phyloP scores from a whole-genome alignment of 2,888 invertebrate genomes.

The Liodrosophila aerea region DNA sequence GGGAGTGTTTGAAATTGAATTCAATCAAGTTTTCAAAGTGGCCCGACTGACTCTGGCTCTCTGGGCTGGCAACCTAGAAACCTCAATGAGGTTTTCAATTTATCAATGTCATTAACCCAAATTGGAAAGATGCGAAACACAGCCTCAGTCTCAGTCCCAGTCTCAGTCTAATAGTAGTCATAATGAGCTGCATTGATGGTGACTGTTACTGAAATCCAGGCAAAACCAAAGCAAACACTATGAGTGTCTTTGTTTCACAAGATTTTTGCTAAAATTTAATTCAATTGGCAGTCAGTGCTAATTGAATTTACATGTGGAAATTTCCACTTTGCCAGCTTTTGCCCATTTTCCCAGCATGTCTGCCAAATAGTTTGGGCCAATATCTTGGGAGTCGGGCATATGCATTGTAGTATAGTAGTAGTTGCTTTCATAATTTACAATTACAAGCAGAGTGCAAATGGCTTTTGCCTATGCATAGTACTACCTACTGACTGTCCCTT shows the following conservation, averaged over 20 bases:
- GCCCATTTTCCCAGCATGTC: not conserved
- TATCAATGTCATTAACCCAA: slow-evolving; percentile 72
- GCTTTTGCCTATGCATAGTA: slow-evolving; percentile 26
- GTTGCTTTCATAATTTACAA: slow-evolving; percentile 66
- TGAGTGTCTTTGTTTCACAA: too few species aligned
- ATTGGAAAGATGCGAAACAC: slow-evolving; percentile 42
- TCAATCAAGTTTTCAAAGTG: slow-evolving; percentile 48
- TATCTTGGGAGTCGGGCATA: not conserved
- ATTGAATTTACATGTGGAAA: slow-evolving; percentile 71
- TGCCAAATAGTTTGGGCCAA: slow-evolving; percentile 18
- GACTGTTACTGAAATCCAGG: not conserved
- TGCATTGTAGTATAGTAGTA: not conserved
- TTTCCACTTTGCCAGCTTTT: not conserved
- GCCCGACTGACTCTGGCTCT: too few species aligned
- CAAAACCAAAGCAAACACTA: too few species aligned
- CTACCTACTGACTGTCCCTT: not conserved
- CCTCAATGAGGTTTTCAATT: slow-evolving; percentile 68
- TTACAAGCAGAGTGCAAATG: slow-evolving; percentile 67
- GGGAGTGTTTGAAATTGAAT: slow-evolving; percentile 56
- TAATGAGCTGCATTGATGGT: slow-evolving; percentile 9
- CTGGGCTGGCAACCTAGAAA: slow-evolving; percentile 53
- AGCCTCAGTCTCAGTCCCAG: not conserved
- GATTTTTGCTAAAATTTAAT: slow-evolving; percentile 25
- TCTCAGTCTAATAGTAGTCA: slow-evolving; percentile 8
- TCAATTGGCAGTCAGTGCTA: slow-evolving; percentile 39